Evolutionary conservation across 2,888 invertebrate genomes (phyloP), one percentile per base, ranked within the genome.

Genomic region (Morpho deidamia): DNA sequence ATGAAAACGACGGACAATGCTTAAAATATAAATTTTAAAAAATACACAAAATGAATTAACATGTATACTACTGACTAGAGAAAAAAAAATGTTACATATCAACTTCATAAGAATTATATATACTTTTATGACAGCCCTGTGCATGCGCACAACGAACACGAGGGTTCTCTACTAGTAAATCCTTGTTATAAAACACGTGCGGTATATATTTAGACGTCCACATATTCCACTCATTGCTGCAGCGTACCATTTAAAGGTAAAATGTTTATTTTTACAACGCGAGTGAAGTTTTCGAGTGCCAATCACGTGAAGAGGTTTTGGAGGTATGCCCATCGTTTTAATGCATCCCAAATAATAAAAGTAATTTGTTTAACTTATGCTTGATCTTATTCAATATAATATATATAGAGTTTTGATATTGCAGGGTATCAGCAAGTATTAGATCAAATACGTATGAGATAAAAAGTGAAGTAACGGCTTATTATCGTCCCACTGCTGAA

Each of bases 141-240:
- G 56, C 37, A 40, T 47, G 43, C 48, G 37, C 35, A 39, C 8
- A 42, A 33, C 23, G 23, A 12, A 11, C 40, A 23, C 38, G 12
- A 33, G 45, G 51, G 45, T 11, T 44, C 11, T 46, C 46, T 23
- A 38, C 32, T 51, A 56, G 51, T 47, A 51, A 44, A 48, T 51
- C 51, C 51, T 48, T 51, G 42, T 56, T 51, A 59, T 44, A 44
- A 51, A 51, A 53, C 58, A 59, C 48, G 51, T 56, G 59, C 33
- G 39, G 40, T 44, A 45, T 56, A 56, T 59, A 59, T 59, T 56
- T 59, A 59, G 51, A 53, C 44, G 37, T 32, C 12, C 44, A 45
- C 49, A 39, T 44, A 41, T 44, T 50, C 44, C 44, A 44, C 43
- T 53, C 46, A 48, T 59, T 44, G 34, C 48, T 48, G 47, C 40